Evolutionary conservation across 2,888 invertebrate genomes (phyloP).

Genomic region (Torymus texanus): DNA sequence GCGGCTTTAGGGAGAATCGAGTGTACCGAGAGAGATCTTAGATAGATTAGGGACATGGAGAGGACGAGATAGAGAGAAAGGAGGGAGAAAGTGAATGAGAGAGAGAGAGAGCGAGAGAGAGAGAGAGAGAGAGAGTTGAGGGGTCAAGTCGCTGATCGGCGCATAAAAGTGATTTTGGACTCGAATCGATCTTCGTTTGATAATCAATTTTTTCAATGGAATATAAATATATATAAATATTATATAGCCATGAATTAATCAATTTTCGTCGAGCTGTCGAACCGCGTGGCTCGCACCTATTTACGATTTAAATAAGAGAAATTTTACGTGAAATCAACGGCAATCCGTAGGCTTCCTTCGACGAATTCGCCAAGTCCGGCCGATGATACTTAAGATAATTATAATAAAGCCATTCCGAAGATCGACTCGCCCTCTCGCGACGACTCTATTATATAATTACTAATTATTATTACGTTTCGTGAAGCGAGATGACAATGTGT

Average conservation of each 20-base stretch:
- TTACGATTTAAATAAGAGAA: slow-evolving; percentile 21
- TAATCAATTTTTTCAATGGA: slow-evolving; percentile 40
- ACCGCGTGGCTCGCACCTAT: slow-evolving; percentile 6
- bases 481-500: slow-evolving; percentile 54
- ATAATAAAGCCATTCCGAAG: slow-evolving; percentile 50
- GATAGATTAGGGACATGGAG: not conserved
- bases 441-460: slow-evolving; percentile 49
- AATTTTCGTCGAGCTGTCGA: slow-evolving; percentile 25
- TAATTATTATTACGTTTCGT: slow-evolving; percentile 42
- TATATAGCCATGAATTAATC: not conserved
- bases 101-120: no score
- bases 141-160: slow-evolving; percentile 28
- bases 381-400: slow-evolving; percentile 27
- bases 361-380: slow-evolving; percentile 27
- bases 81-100: no score
- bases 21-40: slow-evolving; percentile 26
- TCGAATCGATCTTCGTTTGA: slow-evolving; percentile 43
- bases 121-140: not conserved
- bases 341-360: slow-evolving; percentile 39
- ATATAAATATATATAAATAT: not conserved
- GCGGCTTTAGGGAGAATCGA: slow-evolving; percentile 29
- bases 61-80: no score
- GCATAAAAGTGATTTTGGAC: slow-evolving; percentile 34
- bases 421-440: slow-evolving; percentile 54
- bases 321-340: slow-evolving; percentile 33